Conservation (phyloP, 2,797 vertebrate species). For the Esox lucius region DNA sequence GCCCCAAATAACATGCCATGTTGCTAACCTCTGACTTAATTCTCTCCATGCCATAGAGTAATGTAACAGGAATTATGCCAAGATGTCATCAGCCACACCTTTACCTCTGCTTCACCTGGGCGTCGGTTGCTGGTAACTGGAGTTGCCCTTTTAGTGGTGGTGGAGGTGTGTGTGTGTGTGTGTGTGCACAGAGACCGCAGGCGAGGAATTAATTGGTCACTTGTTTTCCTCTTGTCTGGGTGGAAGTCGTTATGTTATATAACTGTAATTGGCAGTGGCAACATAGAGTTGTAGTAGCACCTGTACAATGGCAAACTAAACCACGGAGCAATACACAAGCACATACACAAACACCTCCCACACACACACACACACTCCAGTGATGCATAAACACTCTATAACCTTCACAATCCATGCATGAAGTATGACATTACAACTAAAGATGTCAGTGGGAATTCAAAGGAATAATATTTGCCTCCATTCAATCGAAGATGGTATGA, state of each 20-base stretch:
- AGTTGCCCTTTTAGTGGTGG: conserved; percentile 29
- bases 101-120: conserved; percentile 1
- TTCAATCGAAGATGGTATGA: no score
- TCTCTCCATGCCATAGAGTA: conserved; percentile 10
- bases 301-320: neutral
- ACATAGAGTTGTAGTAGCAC: neutral
- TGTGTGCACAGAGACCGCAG: conserved; percentile 20
- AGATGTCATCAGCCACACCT: neutral
- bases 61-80: no score
- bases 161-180: conserved; percentile 21
- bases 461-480: no score
- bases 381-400: no score
- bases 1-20: neutral
- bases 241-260: conserved; percentile 40
- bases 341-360: no score
- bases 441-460: no score
- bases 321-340: no score
- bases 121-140: conserved; percentile 40
- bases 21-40: conserved; percentile 17
- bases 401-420: no score
- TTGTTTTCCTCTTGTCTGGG: conserved; percentile 63
- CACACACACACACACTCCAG: no score
- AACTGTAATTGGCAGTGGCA: conserved; percentile 31
- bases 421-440: no score
- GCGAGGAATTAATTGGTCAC: conserved; percentile 54